phyloP scores from a whole-genome alignment of 2,888 invertebrate species.

The Dryocosmus kuriphilus region DNA sequence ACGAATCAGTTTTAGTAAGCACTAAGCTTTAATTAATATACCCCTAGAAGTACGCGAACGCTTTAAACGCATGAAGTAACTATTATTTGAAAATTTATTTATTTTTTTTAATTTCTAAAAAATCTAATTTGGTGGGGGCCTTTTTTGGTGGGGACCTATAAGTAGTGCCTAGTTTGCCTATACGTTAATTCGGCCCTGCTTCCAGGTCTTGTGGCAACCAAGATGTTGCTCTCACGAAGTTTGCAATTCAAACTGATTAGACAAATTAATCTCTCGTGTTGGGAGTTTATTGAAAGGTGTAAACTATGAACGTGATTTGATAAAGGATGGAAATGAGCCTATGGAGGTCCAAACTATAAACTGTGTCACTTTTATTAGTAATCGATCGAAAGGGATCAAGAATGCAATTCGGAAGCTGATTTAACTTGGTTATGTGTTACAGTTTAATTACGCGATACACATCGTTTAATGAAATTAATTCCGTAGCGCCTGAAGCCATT shows the following conservation, averaged over 20 bases:
- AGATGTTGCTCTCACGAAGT: neutral
- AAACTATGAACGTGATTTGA: neutral
- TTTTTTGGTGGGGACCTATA: too few species aligned
- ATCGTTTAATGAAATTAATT: conserved; percentile 23
- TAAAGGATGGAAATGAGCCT: neutral
- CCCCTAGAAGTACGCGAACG: too few species aligned
- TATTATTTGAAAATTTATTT: too few species aligned
- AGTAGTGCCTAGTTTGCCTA: too few species aligned
- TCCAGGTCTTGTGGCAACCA: too few species aligned
- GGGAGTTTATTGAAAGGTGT: neutral
- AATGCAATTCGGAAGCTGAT: neutral
- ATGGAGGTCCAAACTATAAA: neutral
- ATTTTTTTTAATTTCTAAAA: too few species aligned
- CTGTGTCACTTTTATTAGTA: neutral
- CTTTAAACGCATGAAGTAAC: too few species aligned
- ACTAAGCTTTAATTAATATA: too few species aligned
- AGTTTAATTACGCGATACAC: conserved; percentile 19
- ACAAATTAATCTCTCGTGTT: neutral
- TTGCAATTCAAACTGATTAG: conserved; percentile 9
- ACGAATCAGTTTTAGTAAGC: too few species aligned
- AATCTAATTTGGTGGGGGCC: too few species aligned
- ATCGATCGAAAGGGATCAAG: neutral
- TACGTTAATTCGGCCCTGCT: too few species aligned
- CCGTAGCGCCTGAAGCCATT: conserved; percentile 18
- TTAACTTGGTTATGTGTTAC: neutral